Evolutionary conservation across 2,797 vertebrate species (phyloP), one percentile per base, ranked within the genome.

Genomic region (Oryzias dopingdopingensis): DNA sequence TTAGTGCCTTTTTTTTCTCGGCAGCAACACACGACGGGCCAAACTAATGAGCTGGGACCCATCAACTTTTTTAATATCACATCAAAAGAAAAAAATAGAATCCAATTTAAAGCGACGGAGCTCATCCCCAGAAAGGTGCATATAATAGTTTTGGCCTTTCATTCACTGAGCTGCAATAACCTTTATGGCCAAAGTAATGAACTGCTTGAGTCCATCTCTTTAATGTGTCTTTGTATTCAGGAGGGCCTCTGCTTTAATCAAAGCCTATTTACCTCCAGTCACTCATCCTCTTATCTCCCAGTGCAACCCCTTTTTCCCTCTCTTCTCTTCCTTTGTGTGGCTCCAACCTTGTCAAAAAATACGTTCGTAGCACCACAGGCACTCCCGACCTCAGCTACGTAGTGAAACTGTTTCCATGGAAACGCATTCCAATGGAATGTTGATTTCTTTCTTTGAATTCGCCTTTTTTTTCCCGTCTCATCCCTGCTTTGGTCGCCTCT

Each of bases 181-280:
- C 88, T 87, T 88, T 89, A 87, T 84, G 76, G 77, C 72, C 78
- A 81, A 81, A 86, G 82, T 86, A 87, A 90, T 90, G 87, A 87
- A 85, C 82, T 85, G 65, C 72, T 79, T 72, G 79, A 80, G 82
- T 86, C 82, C 74, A 77, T 86, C 80, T 72, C 76, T 85, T 86
- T 87, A 88, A 86, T 87, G 79, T 75, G 83, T 84, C 84, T 88
- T 85, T 82, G 81, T 82, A 86, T 88, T 86, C 84, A 83, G 63
- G 44, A 42, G 58, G 74, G 73, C 76, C 77, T 73, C 72, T 16
- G 52, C 77, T 87, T 86, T 80, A 86, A 87, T 88, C 84, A 88
- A 87, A 89, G 81, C 74, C 77, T 88, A 86, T 89, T 87, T 86
- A 84, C 83, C 78, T 74, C 20, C 62, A 87, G 79, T 88, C 87